Evolutionary conservation across 2,113 vertebrate genomes (phyloP).

Genomic region (Mormyrus lacerda): DNA sequence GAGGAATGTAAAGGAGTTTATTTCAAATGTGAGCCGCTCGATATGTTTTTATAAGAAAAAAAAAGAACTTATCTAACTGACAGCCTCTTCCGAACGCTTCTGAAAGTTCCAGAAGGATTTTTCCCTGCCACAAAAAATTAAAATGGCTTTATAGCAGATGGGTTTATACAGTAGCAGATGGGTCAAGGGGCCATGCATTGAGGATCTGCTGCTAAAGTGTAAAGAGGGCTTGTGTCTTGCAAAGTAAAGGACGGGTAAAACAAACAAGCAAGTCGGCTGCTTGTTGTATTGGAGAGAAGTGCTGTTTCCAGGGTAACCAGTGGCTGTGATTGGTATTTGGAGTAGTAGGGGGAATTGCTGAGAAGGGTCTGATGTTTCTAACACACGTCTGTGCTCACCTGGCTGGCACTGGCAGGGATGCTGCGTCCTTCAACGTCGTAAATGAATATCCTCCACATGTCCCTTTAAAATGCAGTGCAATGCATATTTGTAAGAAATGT

Average conservation of each 20-base stretch:
- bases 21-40: background rate
- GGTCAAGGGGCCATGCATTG: background rate
- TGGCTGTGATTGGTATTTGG: constrained; percentile 62
- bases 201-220: background rate
- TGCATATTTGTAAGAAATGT: background rate
- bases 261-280: constrained; percentile 47
- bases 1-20: background rate
- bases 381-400: constrained; percentile 65
- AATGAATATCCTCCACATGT: background rate
- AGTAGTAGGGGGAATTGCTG: constrained; percentile 65
- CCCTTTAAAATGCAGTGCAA: background rate
- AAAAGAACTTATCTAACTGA: background rate
- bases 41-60: background rate
- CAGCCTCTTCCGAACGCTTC: background rate
- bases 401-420: constrained; percentile 30
- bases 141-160: background rate
- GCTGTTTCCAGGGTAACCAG: constrained; percentile 65
- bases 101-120: background rate
- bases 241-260: constrained; percentile 16
- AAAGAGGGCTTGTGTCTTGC: constrained; percentile 9
- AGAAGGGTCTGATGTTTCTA: constrained; percentile 63
- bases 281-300: constrained; percentile 61
- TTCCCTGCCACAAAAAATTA: background rate
- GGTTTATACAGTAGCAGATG: no score
- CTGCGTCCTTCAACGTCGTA: background rate